Evolutionary conservation across 92 coral and sea anemone species (phyloP).

Genomic region (Meandrina meandrites): DNA sequence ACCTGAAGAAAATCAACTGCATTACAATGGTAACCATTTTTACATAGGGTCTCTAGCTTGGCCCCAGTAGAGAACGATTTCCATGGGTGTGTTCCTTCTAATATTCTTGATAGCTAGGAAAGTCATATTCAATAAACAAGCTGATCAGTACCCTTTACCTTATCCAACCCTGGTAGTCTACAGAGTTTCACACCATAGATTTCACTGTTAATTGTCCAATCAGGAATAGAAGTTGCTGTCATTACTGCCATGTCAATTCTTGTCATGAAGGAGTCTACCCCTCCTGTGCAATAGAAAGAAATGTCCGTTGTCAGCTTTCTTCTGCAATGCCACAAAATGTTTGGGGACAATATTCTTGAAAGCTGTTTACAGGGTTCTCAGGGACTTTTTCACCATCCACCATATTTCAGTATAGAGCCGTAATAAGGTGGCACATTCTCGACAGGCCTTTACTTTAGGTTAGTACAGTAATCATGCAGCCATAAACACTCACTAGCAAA

Average conservation of each 20-base stretch:
- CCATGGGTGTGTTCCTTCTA: not conserved
- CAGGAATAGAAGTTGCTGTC: slow-evolving; percentile 48
- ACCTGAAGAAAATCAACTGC: no score
- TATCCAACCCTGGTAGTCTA: slow-evolving; percentile 65
- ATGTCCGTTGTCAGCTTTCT: no score
- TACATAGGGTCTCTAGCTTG: no score
- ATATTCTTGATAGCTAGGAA: not conserved
- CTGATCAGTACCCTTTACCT: slow-evolving; percentile 53
- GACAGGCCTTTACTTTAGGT: not conserved
- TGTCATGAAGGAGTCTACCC: slow-evolving; percentile 80
- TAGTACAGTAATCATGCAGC: not conserved
- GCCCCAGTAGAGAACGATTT: no score
- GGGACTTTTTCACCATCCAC: not conserved
- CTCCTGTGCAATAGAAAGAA: slow-evolving; percentile 22
- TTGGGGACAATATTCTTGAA: not conserved
- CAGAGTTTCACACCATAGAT: slow-evolving; percentile 73
- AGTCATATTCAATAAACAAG: no score
- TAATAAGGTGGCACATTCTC: not conserved
- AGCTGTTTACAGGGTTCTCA: not conserved
- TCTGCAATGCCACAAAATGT: not conserved
- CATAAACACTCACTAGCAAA: not conserved
- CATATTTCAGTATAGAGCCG: not conserved
- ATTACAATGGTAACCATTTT: no score
- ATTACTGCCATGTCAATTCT: slow-evolving; percentile 76
- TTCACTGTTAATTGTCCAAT: slow-evolving; percentile 36